phyloP scores from a whole-genome alignment of 2,797 vertebrate species.

The Artibeus jamaicensis region DNA sequence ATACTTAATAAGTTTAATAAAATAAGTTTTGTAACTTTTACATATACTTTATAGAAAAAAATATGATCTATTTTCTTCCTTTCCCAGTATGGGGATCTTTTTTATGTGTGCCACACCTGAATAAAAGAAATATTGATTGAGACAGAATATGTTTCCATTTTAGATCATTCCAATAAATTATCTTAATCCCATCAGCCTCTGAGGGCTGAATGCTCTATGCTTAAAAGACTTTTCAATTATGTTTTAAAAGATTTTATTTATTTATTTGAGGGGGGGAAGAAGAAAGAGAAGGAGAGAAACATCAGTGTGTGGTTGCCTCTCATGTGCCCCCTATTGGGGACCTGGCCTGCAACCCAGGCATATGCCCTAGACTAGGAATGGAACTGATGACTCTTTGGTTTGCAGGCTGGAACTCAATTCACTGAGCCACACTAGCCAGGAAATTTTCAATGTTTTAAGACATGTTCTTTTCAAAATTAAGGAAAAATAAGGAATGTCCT shows the following conservation, averaged over 20 bases:
- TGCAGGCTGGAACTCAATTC: no score
- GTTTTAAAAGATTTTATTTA: no score
- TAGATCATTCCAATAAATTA: neutral
- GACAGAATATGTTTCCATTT: neutral
- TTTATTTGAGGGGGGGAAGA: no score
- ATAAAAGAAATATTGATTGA: neutral
- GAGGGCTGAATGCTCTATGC: neutral
- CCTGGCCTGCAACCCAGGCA: no score
- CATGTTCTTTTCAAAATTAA: neutral
- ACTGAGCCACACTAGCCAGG: no score
- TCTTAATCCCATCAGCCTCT: neutral
- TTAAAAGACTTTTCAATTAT: neutral
- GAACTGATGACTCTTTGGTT: no score
- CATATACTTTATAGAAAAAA: neutral
- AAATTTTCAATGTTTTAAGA: neutral
- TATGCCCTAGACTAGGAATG: no score
- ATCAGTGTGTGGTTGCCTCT: no score
- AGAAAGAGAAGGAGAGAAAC: no score
- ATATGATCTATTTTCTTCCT: neutral
- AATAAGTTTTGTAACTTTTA: neutral
- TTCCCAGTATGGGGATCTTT: neutral
- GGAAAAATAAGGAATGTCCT: neutral
- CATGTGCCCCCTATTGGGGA: no score
- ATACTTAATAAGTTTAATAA: neutral
- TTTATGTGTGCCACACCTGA: neutral